phyloP scores from a whole-genome alignment of 35 echinoderm and acorn worm species.

The Amphiura filiformis region DNA sequence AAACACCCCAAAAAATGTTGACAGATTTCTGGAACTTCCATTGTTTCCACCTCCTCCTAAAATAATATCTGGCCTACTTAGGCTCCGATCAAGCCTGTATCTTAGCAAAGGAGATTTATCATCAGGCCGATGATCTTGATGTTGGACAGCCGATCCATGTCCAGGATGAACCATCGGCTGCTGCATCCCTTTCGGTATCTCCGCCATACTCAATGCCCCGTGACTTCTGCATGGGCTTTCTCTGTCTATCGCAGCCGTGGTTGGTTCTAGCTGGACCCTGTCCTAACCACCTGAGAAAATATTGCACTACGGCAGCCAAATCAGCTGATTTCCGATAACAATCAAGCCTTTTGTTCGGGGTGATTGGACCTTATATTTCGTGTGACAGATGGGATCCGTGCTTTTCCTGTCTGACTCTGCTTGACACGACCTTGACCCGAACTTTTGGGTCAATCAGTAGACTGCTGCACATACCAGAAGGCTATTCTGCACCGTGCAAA shows the following conservation, averaged over 20 bases:
- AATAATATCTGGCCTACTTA: background rate
- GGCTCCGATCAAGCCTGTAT: slow-evolving; percentile 36
- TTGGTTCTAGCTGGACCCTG: background rate
- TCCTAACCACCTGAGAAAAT: background rate
- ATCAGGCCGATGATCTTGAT: background rate
- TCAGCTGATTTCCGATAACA: no score
- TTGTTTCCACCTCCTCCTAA: background rate
- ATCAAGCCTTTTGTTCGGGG: no score
- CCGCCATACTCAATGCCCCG: background rate
- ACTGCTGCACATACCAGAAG: no score
- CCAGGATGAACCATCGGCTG: no score
- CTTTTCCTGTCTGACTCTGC: no score
- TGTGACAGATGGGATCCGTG: no score
- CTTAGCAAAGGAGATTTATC: slow-evolving; percentile 51
- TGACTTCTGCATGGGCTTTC: background rate
- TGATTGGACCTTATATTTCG: no score
- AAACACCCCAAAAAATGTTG: slow-evolving; percentile 85
- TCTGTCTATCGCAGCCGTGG: background rate
- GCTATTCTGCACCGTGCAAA: no score
- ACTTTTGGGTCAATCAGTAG: no score
- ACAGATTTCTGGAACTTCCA: slow-evolving; percentile 41
- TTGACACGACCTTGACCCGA: no score
- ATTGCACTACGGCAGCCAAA: background rate
- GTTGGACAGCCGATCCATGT: background rate
- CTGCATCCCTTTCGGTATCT: background rate